A percentile compares a stretch with the other conserved stretches of the same genome.
Evolutionary conservation across 2,888 invertebrate genomes (phyloP).

Genomic region (Thecocarcelia acutangulata): DNA sequence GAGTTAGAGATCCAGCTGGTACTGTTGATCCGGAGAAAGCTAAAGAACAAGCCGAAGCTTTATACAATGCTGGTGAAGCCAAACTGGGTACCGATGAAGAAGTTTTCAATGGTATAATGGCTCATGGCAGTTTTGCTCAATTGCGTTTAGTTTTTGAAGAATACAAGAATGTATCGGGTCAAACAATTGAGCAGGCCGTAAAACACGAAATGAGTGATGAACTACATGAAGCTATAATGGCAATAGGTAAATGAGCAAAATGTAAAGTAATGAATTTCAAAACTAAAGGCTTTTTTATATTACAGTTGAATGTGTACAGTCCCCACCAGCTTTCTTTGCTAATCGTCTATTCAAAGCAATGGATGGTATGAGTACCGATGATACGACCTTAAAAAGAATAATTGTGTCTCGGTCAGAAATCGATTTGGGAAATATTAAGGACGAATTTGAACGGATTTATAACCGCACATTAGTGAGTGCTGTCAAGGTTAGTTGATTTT

Average conservation of each 20-base stretch:
- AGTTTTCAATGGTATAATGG: conserved; percentile 86
- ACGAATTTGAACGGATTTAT: conserved; percentile 86
- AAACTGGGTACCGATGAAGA: conserved; percentile 88
- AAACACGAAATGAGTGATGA: conserved; percentile 86
- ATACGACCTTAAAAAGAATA: conserved; percentile 86
- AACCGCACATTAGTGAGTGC: conserved; percentile 86
- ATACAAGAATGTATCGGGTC: conserved; percentile 86
- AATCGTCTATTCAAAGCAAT: conserved; percentile 84
- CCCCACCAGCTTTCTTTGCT: conserved; percentile 86
- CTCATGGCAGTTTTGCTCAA: conserved; percentile 88
- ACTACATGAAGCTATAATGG: conserved; percentile 85
- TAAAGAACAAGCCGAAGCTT: conserved; percentile 86
- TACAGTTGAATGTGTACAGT: conserved; percentile 86
- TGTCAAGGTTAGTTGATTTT: conserved; percentile 82
- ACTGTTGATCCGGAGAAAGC: conserved; percentile 85
- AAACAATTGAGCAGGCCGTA: conserved; percentile 87
- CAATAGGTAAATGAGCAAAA: conserved; percentile 83
- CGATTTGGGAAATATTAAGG: conserved; percentile 86
- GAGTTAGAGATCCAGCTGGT: conserved; percentile 85
- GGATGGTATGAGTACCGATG: conserved; percentile 87
- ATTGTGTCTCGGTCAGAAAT: conserved; percentile 86
- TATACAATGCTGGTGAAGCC: conserved; percentile 86
- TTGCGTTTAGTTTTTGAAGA: conserved; percentile 86
- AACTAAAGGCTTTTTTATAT: background rate
- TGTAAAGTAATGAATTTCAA: conserved; percentile 78